Conservation (phyloP, 2,888 invertebrate genomes). For the Phyto melanocephala region DNA sequence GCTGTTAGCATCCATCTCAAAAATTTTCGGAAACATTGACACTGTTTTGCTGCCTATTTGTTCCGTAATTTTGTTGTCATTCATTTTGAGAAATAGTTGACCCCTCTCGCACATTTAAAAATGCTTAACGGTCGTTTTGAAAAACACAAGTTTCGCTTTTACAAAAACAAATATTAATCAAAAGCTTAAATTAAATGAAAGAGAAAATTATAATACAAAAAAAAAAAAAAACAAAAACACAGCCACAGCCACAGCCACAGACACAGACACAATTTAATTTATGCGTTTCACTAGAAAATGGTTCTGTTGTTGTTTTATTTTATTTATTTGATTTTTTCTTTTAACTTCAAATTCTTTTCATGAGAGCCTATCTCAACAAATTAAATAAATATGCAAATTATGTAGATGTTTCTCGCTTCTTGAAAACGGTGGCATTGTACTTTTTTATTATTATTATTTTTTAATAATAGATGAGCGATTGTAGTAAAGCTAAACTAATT, state of each 20-base stretch:
- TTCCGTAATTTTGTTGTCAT: background rate
- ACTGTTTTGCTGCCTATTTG: background rate
- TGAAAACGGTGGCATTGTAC: background rate
- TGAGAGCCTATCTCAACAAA: background rate
- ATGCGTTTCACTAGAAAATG: slow-evolving; percentile 12
- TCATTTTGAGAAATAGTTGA: background rate
- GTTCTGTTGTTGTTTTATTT: background rate
- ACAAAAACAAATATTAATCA: slow-evolving; percentile 22
- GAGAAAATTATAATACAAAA: slow-evolving; percentile 13
- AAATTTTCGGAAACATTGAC: background rate
- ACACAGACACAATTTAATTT: background rate
- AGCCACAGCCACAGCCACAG: too few species aligned
- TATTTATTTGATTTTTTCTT: background rate
- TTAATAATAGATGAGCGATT: background rate
- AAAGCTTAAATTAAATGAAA: slow-evolving; percentile 12
- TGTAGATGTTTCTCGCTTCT: background rate
- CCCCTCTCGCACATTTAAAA: background rate
- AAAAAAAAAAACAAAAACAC: background rate
- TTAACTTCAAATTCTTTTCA: background rate
- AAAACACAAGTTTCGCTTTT: slow-evolving; percentile 40
- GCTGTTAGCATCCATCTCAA: background rate
- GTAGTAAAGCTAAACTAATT: slow-evolving; percentile 22
- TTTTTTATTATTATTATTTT: background rate
- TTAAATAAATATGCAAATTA: slow-evolving; percentile 37
- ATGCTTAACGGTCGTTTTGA: background rate